phyloP scores from a whole-genome alignment of 1,140 invertebrate species.

The Drosophila sp. region DNA sequence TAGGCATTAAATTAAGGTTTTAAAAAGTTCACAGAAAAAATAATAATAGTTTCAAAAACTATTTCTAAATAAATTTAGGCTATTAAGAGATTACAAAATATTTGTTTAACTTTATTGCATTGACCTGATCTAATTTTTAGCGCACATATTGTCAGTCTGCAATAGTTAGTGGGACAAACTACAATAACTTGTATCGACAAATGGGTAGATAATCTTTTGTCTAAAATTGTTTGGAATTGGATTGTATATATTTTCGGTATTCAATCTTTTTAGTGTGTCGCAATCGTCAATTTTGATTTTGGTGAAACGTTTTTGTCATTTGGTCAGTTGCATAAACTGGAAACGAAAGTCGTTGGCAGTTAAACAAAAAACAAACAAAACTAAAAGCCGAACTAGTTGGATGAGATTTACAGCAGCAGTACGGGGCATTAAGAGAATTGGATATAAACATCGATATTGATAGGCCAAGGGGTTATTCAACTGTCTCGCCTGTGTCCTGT shows the following conservation, averaged over 20 bases:
- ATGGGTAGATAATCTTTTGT: conserved; percentile 1
- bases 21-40: too few relatives aligned
- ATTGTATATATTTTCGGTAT: conserved; percentile 5
- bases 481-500: neutral
- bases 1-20: too few relatives aligned
- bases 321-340: conserved; percentile 49
- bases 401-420: conserved; percentile 31
- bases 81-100: too few relatives aligned
- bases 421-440: too few relatives aligned
- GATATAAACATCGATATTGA: neutral
- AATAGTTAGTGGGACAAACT: too few relatives aligned
- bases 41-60: too few relatives aligned
- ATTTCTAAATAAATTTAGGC: too few relatives aligned
- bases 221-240: conserved; percentile 1
- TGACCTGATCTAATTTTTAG: too few relatives aligned
- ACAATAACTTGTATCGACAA: neutral
- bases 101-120: too few relatives aligned
- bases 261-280: conserved; percentile 7
- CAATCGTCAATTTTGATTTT: conserved; percentile 35
- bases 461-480: too few relatives aligned
- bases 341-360: conserved; percentile 44
- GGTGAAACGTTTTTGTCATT: conserved; percentile 51
- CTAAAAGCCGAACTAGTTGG: conserved; percentile 34
- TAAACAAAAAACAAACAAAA: conserved; percentile 30
- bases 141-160: too few relatives aligned